These are phyloP conservation scores for Oreonectes daqikongensis DNA, from an alignment of 2,797 vertebrate species.

Conservation along the genomic window DNA sequence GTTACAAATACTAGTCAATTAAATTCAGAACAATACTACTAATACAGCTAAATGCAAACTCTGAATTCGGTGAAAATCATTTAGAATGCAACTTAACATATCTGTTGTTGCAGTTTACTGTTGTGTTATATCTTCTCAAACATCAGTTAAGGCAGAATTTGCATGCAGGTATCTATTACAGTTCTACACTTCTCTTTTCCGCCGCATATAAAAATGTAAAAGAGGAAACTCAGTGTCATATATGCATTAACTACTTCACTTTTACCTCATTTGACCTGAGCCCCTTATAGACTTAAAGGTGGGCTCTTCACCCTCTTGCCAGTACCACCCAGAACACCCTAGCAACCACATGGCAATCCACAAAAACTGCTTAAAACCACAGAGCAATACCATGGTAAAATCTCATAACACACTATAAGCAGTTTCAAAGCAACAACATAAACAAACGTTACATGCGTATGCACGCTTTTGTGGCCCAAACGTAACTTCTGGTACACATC, in stretches of 20 bases:
- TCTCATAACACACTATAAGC: too few species aligned
- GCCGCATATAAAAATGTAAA: neutral
- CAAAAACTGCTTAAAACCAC: neutral
- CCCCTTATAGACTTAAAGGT: neutral
- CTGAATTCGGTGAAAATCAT: neutral
- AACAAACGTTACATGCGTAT: too few species aligned
- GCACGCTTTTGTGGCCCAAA: too few species aligned
- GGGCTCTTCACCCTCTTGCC: neutral
- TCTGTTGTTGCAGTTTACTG: neutral
- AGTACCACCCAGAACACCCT: neutral
- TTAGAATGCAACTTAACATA: neutral
- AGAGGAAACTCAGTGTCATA: constrained; percentile 6
- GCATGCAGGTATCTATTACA: neutral
- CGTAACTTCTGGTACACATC: too few species aligned
- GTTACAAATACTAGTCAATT: too few species aligned
- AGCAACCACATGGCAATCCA: neutral
- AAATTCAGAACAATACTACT: too few species aligned
- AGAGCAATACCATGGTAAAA: too few species aligned
- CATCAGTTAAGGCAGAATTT: neutral
- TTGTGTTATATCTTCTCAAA: constrained; percentile 5
- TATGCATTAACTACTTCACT: constrained; percentile 4
- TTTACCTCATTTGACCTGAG: neutral
- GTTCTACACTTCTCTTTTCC: constrained; percentile 17
- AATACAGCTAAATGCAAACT: neutral
- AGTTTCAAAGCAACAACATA: too few species aligned